Evolutionary conservation across 2,113 vertebrate species (phyloP).

Genomic region (Chlorodrepanis virens): DNA sequence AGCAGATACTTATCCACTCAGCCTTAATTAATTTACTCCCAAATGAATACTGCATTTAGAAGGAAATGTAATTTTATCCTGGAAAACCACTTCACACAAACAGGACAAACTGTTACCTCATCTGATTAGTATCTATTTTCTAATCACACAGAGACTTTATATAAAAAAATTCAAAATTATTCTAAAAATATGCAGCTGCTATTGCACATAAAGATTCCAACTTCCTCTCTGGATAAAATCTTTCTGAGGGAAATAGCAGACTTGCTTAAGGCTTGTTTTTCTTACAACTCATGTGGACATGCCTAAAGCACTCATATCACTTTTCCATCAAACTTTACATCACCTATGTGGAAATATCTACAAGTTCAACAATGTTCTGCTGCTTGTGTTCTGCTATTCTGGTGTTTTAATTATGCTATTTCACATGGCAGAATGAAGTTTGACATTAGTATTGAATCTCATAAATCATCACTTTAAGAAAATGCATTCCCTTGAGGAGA

Average conservation of each 20-base stretch:
- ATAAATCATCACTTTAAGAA: background rate
- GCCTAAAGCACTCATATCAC: background rate
- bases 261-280: conserved; percentile 2
- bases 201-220: background rate
- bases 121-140: conserved; percentile 31
- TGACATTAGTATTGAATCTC: background rate
- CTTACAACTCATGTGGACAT: background rate
- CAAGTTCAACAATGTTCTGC: background rate
- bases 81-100: conserved; percentile 11
- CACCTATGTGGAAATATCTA: background rate
- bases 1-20: conserved; percentile 52
- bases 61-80: conserved; percentile 52
- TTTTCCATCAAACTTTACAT: background rate
- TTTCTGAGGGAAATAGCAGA: background rate
- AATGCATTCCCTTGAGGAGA: background rate
- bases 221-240: background rate
- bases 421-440: background rate
- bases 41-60: conserved; percentile 44
- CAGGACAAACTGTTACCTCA: conserved; percentile 18
- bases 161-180: background rate
- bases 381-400: background rate
- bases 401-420: background rate
- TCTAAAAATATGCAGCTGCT: conserved; percentile 8
- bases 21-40: conserved; percentile 60
- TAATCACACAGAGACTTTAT: background rate